Conservation (phyloP, 2,888 invertebrate genomes). For the Himalopsyche anomala region DNA sequence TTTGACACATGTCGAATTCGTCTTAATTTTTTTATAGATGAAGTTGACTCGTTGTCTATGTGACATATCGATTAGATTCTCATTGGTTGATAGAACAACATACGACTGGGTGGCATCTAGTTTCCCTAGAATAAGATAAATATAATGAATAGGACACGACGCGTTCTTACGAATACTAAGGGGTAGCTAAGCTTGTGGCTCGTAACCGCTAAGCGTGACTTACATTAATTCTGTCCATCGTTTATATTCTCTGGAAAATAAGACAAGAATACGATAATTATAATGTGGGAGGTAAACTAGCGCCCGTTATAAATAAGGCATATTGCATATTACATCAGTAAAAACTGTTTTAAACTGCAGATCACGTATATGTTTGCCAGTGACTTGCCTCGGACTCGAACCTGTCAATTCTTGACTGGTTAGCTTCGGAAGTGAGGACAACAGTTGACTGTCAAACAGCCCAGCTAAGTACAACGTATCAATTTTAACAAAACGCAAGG, state of each 20-base stretch:
- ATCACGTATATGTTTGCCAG: conserved; percentile 5
- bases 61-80: too few relatives aligned
- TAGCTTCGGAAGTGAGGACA: conserved; percentile 27
- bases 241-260: not conserved
- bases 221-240: too few relatives aligned
- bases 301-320: conserved; percentile 29
- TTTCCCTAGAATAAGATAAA: too few relatives aligned
- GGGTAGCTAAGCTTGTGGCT: too few relatives aligned
- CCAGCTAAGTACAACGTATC: not conserved
- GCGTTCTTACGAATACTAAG: too few relatives aligned
- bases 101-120: too few relatives aligned
- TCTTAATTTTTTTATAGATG: too few relatives aligned
- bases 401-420: conserved; percentile 28
- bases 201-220: too few relatives aligned
- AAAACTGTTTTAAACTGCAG: not conserved
- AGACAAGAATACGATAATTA: conserved; percentile 14
- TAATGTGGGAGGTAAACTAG: conserved; percentile 31
- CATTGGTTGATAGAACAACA: too few relatives aligned
- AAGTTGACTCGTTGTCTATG: too few relatives aligned
- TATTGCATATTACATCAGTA: not conserved
- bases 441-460: conserved; percentile 18
- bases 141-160: too few relatives aligned
- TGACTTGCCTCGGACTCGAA: conserved; percentile 5
- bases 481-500: not conserved
- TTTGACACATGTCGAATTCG: too few relatives aligned